These are phyloP conservation scores for Eremophila alpestris DNA, from an alignment of 2,797 vertebrate genomes.

Conservation along the genomic window DNA sequence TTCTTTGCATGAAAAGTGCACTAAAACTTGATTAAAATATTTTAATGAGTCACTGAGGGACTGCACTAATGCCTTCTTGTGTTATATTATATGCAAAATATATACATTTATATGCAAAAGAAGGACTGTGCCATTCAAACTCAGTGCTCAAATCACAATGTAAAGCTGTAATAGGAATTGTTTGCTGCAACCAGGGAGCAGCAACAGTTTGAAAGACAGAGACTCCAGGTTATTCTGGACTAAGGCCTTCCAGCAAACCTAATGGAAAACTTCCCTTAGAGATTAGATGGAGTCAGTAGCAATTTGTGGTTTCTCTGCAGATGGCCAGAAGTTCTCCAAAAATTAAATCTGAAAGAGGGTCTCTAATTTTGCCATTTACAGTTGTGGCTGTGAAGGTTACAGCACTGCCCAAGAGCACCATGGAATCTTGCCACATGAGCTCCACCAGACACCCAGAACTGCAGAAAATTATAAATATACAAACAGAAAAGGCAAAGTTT, in stretches of 20 bases:
- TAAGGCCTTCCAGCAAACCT: neutral
- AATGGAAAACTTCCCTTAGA: neutral
- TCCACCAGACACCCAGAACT: neutral
- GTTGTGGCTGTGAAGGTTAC: neutral
- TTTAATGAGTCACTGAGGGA: slow-evolving; percentile 51
- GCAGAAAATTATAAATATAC: neutral
- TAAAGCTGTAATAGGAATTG: neutral
- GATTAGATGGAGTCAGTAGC: neutral
- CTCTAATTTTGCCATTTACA: neutral
- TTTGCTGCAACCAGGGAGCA: neutral
- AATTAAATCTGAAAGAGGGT: neutral
- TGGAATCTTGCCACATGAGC: rapidly evolving
- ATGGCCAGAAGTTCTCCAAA: neutral
- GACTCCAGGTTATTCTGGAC: neutral
- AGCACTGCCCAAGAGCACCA: neutral
- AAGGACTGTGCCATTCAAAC: neutral
- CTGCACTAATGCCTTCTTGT: slow-evolving; percentile 5
- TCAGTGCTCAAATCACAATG: neutral
- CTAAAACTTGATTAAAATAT: slow-evolving; percentile 7
- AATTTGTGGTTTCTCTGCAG: neutral
- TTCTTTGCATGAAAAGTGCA: neutral
- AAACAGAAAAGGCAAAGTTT: neutral
- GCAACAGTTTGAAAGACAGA: neutral
- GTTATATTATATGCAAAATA: neutral
- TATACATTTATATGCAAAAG: neutral